Conservation (phyloP, 2,888 invertebrate genomes). For the Metalampra italica region DNA sequence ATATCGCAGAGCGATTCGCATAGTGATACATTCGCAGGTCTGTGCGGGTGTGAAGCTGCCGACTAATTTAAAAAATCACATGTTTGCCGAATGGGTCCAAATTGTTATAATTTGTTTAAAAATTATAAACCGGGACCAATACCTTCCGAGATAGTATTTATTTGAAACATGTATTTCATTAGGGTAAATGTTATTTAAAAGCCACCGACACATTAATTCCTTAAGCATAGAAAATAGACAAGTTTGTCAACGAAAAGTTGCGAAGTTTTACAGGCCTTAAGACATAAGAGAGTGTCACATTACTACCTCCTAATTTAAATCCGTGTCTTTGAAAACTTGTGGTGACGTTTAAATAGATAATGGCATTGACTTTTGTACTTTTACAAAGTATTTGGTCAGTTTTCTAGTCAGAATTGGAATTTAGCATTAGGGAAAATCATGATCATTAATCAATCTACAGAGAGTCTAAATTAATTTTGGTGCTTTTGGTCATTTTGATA, state of each 20-base stretch:
- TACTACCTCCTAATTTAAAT: slow-evolving; percentile 76
- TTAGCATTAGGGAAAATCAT: slow-evolving; percentile 38
- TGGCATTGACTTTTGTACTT: slow-evolving; percentile 45
- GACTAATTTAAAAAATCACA: slow-evolving; percentile 58
- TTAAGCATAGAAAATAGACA: slow-evolving; percentile 77
- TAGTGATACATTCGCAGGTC: slow-evolving; percentile 55
- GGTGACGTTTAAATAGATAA: slow-evolving; percentile 46
- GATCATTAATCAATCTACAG: slow-evolving; percentile 9
- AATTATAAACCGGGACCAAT: slow-evolving; percentile 79
- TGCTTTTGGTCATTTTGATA: slow-evolving; percentile 9
- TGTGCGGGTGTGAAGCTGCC: slow-evolving; percentile 56
- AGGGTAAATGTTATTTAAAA: slow-evolving; percentile 75
- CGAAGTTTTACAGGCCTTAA: slow-evolving; percentile 54
- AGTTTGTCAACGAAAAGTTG: slow-evolving; percentile 70
- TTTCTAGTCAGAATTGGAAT: slow-evolving; percentile 75
- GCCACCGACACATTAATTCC: slow-evolving; percentile 79
- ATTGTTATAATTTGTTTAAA: slow-evolving; percentile 79
- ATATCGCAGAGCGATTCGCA: slow-evolving; percentile 74
- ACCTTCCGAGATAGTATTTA: slow-evolving; percentile 79
- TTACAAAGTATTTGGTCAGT: slow-evolving; percentile 40
- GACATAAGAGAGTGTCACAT: slow-evolving; percentile 43
- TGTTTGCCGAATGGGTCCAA: slow-evolving; percentile 75
- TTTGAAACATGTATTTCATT: slow-evolving; percentile 76
- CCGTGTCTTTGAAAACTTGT: slow-evolving; percentile 53
- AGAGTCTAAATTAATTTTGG: slow-evolving; percentile 8